Evolutionary conservation across 2,797 vertebrate species (phyloP), one percentile per base, ranked within the genome.

Genomic region (Karalla daura): DNA sequence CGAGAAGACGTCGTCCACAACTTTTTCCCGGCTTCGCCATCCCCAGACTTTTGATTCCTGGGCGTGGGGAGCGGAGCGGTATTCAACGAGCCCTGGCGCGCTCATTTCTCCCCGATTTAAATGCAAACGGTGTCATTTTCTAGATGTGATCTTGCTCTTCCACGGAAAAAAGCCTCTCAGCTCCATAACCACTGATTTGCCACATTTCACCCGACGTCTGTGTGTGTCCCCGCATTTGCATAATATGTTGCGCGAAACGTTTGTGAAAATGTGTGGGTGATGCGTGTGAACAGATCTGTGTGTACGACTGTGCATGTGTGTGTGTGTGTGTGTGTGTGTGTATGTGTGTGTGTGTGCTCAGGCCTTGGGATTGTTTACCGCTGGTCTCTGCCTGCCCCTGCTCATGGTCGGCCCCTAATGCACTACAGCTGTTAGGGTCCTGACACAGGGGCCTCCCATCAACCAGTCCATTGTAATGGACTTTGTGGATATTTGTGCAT

Each of bases 371-470:
- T 90, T 94, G 93, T 80, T 93, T 93, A 83, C 90, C 86, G 90
- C 91, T 83, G 86, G 90, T 92, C 89, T 92, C 76, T 81, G 69
- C 74, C 85, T 82, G 82, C 67, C 83, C 78, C 81, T 83, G 82
- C 67, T 78, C 84, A 92, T 89, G 91, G 83, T 88, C 89, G 92
- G 91, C 86, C 91, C 93, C 93, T 96, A 95, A 96, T 96, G 90
- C 91, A 93, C 86, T 89, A 93, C 95, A 96, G 94, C 94, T 95
- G 95, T 94, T 91, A 91, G 74, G 50, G 91, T 89, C 87, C 77
- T 74, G 78, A 90, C 88, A 86, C 80, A 60, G 77, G 81, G 81
- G 85, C 86, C 87, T 88, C 88, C 78, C 81, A 84, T 91, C 89
- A 93, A 92, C 81, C 49, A 85, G 70, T 81, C 81, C 85, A 89